Percentiles rank a stretch among this genome's conserved stretches.
These are phyloP conservation scores for Hirudo medicinalis DNA, from an alignment of 1,140 invertebrate species.

Conservation along the genomic window DNA sequence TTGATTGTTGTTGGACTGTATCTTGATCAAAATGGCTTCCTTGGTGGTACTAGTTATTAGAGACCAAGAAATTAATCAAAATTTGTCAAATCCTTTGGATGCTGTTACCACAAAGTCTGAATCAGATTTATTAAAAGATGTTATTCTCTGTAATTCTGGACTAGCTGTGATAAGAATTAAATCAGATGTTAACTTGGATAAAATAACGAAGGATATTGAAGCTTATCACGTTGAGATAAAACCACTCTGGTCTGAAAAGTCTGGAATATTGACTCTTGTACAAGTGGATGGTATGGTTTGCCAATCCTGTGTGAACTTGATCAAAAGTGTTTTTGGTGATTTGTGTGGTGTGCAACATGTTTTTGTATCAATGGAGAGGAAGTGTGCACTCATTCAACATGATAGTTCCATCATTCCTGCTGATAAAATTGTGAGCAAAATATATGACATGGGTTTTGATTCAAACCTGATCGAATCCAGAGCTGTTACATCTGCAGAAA, in stretches of 20 bases:
- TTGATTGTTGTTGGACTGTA: no score
- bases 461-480: conserved; percentile 17
- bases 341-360: conserved; percentile 31
- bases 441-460: conserved; percentile 33
- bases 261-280: neutral
- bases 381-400: conserved; percentile 27
- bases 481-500: neutral
- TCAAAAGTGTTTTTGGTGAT: conserved; percentile 29
- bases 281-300: conserved; percentile 45
- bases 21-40: no score
- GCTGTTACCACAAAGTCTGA: no score
- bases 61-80: no score
- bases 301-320: conserved; percentile 39
- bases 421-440: conserved; percentile 28
- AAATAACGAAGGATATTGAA: neutral
- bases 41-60: no score
- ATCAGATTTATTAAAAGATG: no score
- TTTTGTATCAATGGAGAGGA: conserved; percentile 29
- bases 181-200: neutral
- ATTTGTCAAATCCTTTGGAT: no score
- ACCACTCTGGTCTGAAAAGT: neutral
- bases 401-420: conserved; percentile 25
- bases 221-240: neutral
- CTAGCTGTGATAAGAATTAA: no score
- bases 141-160: no score